These are phyloP conservation scores for Orthonychiurus folsomi DNA, from an alignment of 2,888 invertebrate species.

Conservation along the genomic window DNA sequence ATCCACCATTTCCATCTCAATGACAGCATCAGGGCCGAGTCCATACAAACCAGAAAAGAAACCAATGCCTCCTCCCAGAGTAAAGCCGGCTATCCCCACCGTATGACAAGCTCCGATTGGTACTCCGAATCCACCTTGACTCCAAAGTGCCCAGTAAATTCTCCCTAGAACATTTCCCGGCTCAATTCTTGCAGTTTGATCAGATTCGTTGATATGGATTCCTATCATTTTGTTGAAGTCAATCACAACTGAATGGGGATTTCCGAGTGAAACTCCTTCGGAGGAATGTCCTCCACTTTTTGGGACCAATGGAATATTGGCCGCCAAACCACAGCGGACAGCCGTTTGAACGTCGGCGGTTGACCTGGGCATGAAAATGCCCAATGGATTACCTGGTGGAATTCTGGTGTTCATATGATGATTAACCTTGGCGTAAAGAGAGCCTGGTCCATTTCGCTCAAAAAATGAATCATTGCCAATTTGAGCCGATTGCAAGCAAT, in stretches of 20 bases:
- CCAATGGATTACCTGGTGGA: too few species aligned
- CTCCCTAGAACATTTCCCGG: neutral
- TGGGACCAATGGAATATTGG: neutral
- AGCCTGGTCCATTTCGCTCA: too few species aligned
- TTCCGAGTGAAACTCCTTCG: neutral
- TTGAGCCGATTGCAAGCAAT: too few species aligned
- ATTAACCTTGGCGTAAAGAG: too few species aligned
- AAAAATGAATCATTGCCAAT: too few species aligned
- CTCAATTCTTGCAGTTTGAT: neutral
- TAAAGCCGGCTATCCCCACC: conserved; percentile 3
- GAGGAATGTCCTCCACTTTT: conserved; percentile 6
- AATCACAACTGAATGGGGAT: neutral
- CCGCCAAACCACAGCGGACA: neutral
- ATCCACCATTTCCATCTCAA: neutral
- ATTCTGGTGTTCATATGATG: too few species aligned
- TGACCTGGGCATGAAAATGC: too few species aligned
- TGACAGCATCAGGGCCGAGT: neutral
- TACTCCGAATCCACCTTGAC: neutral
- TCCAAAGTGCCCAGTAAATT: neutral
- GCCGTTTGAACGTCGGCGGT: neutral
- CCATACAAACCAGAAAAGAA: neutral
- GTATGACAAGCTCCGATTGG: neutral
- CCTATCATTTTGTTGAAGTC: neutral
- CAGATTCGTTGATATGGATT: neutral
- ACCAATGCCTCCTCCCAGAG: neutral